phyloP scores from a whole-genome alignment of 2,797 vertebrate species.

The Coilia nasus region DNA sequence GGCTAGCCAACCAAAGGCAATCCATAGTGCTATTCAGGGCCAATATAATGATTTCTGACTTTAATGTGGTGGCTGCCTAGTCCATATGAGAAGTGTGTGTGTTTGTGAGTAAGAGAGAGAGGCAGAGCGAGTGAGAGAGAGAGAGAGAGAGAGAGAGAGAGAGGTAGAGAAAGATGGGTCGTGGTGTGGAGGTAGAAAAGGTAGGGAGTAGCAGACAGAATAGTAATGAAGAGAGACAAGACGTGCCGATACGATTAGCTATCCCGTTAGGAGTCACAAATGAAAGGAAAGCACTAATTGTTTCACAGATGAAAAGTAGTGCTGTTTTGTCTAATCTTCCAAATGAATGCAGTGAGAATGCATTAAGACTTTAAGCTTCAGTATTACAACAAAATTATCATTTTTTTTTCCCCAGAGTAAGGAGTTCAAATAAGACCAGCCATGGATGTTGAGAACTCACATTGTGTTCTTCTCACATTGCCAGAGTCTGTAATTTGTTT shows the following conservation, averaged over 20 bases:
- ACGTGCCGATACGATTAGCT: neutral
- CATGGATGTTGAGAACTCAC: neutral
- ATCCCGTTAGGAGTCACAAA: neutral
- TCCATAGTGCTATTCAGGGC: neutral
- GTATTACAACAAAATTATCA: neutral
- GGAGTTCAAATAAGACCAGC: neutral
- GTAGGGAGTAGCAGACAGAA: neutral
- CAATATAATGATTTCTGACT: constrained; percentile 12
- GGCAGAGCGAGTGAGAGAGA: neutral
- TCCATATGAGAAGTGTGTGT: neutral
- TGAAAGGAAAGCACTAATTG: neutral
- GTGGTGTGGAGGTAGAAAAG: neutral
- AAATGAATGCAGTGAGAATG: neutral
- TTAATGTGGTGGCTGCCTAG: constrained; percentile 6
- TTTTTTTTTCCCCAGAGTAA: too few species aligned
- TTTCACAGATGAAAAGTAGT: neutral
- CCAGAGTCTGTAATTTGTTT: neutral
- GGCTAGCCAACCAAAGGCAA: neutral
- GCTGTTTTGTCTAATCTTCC: neutral
- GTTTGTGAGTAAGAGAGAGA: neutral
- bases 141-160: neutral
- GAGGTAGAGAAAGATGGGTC: neutral
- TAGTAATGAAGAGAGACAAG: too few species aligned
- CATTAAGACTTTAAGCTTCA: neutral
- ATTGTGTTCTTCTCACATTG: neutral